phyloP scores from a whole-genome alignment of 2,797 vertebrate genomes.

The Hippopotamyrus pictus region DNA sequence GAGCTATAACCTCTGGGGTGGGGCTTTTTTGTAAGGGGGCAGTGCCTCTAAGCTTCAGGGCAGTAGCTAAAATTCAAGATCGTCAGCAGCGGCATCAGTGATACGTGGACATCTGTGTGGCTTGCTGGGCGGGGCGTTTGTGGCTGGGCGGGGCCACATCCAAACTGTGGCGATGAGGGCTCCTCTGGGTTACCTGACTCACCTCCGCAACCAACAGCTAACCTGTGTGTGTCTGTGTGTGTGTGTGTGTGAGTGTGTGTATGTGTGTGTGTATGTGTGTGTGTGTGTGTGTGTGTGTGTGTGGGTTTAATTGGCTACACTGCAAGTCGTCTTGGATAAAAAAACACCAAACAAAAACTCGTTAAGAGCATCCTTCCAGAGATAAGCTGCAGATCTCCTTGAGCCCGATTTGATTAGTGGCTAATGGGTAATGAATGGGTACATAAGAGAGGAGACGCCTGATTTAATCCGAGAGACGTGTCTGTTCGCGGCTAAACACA shows the following conservation, averaged over 20 bases:
- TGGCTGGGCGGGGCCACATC: not conserved
- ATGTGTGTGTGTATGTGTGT: not conserved
- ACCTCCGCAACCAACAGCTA: not conserved
- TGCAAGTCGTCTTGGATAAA: not conserved
- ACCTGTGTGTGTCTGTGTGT: not conserved
- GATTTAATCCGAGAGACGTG: not conserved
- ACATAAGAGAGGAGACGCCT: not conserved
- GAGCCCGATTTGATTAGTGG: not conserved
- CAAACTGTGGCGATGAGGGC: not conserved
- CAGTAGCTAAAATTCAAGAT: not conserved
- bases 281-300: not conserved
- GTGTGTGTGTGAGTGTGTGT: not conserved
- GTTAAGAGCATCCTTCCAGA: not conserved
- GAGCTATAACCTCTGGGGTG: not conserved
- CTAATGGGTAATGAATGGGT: not conserved
- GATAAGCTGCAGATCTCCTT: not conserved
- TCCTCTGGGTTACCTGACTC: not conserved
- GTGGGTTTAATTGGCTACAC: not conserved
- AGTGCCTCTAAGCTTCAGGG: not conserved
- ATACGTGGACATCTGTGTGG: not conserved
- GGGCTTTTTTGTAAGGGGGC: not conserved
- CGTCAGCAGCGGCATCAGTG: not conserved
- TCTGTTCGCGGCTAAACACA: not conserved
- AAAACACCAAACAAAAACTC: not conserved
- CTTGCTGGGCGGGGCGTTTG: not conserved